Evolutionary conservation across 1,140 invertebrate species (phyloP), one percentile per base, ranked within the genome.

Genomic region (Mya arenaria): DNA sequence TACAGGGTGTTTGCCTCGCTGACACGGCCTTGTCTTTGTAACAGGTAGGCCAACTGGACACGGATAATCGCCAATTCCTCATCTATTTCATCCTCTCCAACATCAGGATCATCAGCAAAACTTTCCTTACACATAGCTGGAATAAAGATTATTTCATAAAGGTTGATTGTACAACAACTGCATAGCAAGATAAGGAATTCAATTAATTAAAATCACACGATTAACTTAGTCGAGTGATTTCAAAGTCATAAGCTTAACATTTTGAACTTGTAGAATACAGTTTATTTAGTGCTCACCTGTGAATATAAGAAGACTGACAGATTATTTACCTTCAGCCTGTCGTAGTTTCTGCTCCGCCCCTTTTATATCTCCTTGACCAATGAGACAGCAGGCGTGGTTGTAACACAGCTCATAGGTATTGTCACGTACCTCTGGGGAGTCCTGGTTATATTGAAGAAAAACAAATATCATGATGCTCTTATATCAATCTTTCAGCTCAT

Each of bases 41-140:
- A 93, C 77, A 96, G 96, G 92, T 96, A 99, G 1, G 95, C 98
- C 62, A 97, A 93, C 93, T 99, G 98, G 4, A 97, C 96, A 89
- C 96, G 95, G 68, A 99, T 98, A 65, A 98, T 96, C 25, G 95
- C 96, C 55, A 98, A 92, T 93, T 99, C 98, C 84, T 97, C 95
- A 66, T 96, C 95, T 44, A 98, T 96, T 87, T 97, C 97, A 58
- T 98, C 97, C 86, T 98, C 97, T 17, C 95, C 94, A 39, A 95
- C 94, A 25, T 97, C 97, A 19, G 89, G 82, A 92, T 99, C 98
- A 85, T 98, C 97, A 88, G 97, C 95, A 23, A 98, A 94, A 72
- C 95, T 95, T 89, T 97, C 96, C 17, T 95, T 94, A 88, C 97
- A 98, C 39, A 96, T 92, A 84, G 96, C 96, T 92, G 65, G 5